Evolutionary conservation across 2,888 invertebrate species (phyloP), one percentile per base, ranked within the genome.

Genomic region (Drosophila falleni): DNA sequence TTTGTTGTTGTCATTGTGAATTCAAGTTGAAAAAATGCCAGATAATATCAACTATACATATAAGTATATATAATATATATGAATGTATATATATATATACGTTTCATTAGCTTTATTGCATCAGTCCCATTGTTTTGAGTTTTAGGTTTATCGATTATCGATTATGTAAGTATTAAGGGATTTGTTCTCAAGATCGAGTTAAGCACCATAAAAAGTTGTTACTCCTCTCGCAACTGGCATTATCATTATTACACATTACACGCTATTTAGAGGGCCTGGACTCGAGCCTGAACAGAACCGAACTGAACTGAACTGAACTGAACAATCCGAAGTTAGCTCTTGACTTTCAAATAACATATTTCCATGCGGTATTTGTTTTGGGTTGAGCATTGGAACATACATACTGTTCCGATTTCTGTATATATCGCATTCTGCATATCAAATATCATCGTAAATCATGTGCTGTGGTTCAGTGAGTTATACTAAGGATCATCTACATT

Each of bases 51-150:
- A 55, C 42, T 71, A 62, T 61, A 74, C 42, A 42, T 42, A 42
- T 19, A 42, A 11, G 19, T 44, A 61, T 75, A 74, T 59, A 50
- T 47, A 33, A 50, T 47, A 33, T 61, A 47, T 39, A 23, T 49
- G 9, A 63, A 16, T 63, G 69, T 50, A 49, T 49, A 15, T 53
- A 41, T 37, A 16, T 54, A 15, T 60, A 13, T 63, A 13, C 68
- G 33, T 74, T 66, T 66, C 26, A 58, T 71, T 77, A 77, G 63
- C 66, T 77, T 80, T 81, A 87, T 83, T 83, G 83, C 89, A 89
- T 83, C 89, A 83, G 83, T 83, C 83, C 83, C 83, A 87, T 89
- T 74, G 75, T 70, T 66, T 86, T 83, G 87, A 86, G 89, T 82
- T 86, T 60, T 80, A 80, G 70, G 75, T 70, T 79, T 68, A 76